phyloP scores from a whole-genome alignment of 2,797 vertebrate genomes.

The Philypnodon macrostomus region DNA sequence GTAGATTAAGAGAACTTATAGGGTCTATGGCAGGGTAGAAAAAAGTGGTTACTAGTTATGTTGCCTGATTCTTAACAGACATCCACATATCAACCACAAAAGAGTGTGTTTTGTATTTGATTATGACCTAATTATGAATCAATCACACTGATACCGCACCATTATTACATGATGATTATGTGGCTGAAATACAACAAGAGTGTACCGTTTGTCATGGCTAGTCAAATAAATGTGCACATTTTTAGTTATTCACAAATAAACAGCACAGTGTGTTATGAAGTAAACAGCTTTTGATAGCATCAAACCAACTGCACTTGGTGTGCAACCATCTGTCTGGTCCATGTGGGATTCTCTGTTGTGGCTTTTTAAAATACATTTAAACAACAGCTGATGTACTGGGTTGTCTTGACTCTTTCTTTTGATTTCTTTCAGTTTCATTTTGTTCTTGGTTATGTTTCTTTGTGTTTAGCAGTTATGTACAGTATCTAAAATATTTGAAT shows the following conservation, averaged over 20 bases:
- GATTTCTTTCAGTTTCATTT: conserved; percentile 59
- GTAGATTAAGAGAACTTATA: conserved; percentile 42
- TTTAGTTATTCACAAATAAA: conserved; percentile 42
- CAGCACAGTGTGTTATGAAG: conserved; percentile 74
- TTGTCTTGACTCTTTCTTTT: conserved; percentile 70
- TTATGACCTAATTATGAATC: conserved; percentile 54
- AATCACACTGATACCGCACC: conserved; percentile 10
- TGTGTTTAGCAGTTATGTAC: too few species aligned
- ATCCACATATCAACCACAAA: conserved; percentile 38
- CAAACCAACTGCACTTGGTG: conserved; percentile 82
- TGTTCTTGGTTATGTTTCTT: conserved; percentile 48
- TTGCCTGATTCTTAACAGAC: conserved; percentile 48
- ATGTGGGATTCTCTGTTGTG: conserved; percentile 76
- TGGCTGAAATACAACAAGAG: conserved; percentile 73
- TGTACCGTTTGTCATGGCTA: conserved; percentile 72
- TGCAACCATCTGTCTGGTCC: conserved; percentile 87
- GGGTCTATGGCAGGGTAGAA: conserved; percentile 6
- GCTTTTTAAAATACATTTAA: conserved; percentile 67
- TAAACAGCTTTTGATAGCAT: conserved; percentile 89
- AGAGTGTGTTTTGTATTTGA: conserved; percentile 47
- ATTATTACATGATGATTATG: conserved; percentile 54
- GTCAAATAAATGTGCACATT: conserved; percentile 34
- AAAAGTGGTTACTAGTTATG: conserved; percentile 14
- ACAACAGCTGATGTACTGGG: conserved; percentile 85
- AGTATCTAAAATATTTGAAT: too few species aligned